Conservation (phyloP, 2,797 vertebrate species). For the Loris lydekkerianus region DNA sequence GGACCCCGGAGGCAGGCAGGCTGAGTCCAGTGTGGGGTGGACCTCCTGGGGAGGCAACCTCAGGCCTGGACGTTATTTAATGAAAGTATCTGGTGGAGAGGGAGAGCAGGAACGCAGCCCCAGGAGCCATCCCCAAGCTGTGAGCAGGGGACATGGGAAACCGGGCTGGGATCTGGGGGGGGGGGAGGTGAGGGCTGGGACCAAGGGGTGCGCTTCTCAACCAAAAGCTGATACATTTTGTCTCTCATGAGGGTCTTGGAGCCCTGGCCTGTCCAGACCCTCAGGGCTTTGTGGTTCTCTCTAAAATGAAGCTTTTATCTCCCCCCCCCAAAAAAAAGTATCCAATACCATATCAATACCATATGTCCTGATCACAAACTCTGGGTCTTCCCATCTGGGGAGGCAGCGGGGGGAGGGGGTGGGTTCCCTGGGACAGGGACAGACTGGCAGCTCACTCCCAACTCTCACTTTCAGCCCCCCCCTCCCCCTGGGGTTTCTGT, state of each 20-base stretch:
- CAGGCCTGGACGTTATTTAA: too few species aligned
- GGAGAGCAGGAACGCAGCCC: background rate
- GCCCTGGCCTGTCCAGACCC: slow-evolving; percentile 1
- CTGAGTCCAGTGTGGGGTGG: background rate
- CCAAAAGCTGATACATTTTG: background rate
- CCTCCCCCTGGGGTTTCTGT: background rate
- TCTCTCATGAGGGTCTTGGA: slow-evolving; percentile 2
- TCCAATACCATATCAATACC: background rate
- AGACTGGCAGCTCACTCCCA: background rate
- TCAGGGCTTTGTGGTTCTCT: slow-evolving; percentile 55
- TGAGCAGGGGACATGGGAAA: background rate
- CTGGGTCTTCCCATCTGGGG: background rate
- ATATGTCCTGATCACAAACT: background rate
- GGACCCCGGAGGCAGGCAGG: background rate
- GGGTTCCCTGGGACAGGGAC: background rate
- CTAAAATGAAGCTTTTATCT: slow-evolving; percentile 72
- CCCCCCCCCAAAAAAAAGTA: background rate
- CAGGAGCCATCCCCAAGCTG: background rate
- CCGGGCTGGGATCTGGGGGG: fast-evolving
- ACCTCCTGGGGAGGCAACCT: too few species aligned
- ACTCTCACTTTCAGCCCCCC: too few species aligned
- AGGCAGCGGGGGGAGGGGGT: background rate
- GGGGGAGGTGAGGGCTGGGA: background rate
- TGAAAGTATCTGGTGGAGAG: too few species aligned
- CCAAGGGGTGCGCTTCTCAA: background rate